Evolutionary conservation across 2,797 vertebrate species (phyloP), one percentile per base, ranked within the genome.

Genomic region (Ctenosaura bakeri): DNA sequence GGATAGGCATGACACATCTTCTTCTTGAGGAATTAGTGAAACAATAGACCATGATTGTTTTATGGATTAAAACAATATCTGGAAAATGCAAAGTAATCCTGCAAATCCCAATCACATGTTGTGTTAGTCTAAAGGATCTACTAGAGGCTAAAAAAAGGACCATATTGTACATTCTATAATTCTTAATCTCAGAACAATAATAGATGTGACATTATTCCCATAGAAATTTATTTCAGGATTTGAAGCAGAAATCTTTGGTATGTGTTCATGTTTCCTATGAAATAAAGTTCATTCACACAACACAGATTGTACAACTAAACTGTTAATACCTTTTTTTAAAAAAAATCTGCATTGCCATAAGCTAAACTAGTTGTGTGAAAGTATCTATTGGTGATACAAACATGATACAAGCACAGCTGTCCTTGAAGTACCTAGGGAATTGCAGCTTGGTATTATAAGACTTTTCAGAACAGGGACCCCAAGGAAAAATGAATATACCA

Each of bases 31-130:
- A 24, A 46, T 92, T 83, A 91, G 66, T 90, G 80, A 94, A 94
- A 82, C 38, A 89, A 95, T 95, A 64, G 24, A 69, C 86, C 2
- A 89, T 90, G 89, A 92, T 95, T 95, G 59, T 93, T 32, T 93
- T 82, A 90, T 90, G 73, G 86, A 93, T 95, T 96, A 92, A 94
- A 95, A 90, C 74, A 66, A 93, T 93, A 95, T 95, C 78, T 82
- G 71, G 90, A 88, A 54, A 91, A 50, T 95, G 52, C 83, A 81
- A 93, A 89, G 91, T 93, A 95, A 94, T 95, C 89, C 89, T 94
- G 0, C 94, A 95, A 95, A 50, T 89, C 92, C 94, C 87, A 94
- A 86, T 94, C 90, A 91, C 29, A 90, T 52, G 42, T 85, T 95
- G 83, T 16, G 56, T 91, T 89, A 78, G 94, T 82, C 64, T 94